Evolutionary conservation across 2,888 invertebrate species (phyloP), one percentile per base, ranked within the genome.

Genomic region (Rotaria magnacalcarata): DNA sequence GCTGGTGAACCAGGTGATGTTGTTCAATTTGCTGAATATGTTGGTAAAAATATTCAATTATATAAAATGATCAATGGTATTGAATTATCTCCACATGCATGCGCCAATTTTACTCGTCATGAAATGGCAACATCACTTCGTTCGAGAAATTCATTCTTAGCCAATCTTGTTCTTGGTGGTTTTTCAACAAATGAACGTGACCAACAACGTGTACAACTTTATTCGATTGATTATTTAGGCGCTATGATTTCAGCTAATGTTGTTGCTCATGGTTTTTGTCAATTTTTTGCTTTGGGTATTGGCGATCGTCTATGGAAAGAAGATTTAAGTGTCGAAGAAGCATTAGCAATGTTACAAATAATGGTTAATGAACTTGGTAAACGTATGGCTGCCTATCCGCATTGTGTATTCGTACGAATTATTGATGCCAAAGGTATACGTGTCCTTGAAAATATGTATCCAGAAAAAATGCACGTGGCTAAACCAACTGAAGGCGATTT

Each of bases 1-100:
- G 94, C 96, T 52, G 99, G 99, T 7, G 97, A 98, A 91, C 93
- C 95, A n/a, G 99, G 99, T 1, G 99, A 99, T 90, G 95, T 96
- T 0, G 95, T 94, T 80, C 97, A 99, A 90, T 99, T 99, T 92
- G 96, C 97, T 1, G 98, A 99, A 90, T 99, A 96, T 90, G 97
- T 98, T 89, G 94, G 95, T 6, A 98, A 98, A 91, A 99, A 99
- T 91, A 95, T 99, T 89, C 96, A 97, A 89, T 92, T 99, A 67
- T 99, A 99, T 91, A 97, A 97, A 92, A 97, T 99, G 96, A 94
- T 97, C 21, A 86, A 86, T 84, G 86, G 86, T 27, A 84, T 75
- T 91, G 97, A 98, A 91, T 91, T 99, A 86, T 95, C 96, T 19
- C 96, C 98, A 0, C 93, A 94, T 88, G 95, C 96, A 41, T 96